Evolutionary conservation across 2,113 vertebrate genomes (phyloP).

Genomic region (Chinchilla lanigera): DNA sequence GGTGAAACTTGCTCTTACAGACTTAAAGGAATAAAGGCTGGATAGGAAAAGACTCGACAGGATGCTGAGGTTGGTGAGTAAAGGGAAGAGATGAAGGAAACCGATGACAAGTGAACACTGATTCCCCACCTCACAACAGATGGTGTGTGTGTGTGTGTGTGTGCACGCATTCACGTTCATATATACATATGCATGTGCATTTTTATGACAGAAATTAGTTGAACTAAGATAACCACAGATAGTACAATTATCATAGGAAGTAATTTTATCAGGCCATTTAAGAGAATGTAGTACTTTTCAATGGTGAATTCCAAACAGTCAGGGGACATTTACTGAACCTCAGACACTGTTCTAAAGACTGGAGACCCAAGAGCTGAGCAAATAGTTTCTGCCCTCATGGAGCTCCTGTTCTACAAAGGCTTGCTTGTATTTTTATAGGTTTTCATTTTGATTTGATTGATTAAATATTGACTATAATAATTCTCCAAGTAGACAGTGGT

Average conservation of each 20-base stretch:
- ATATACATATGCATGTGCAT: neutral
- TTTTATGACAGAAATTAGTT: neutral
- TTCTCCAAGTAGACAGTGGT: neutral
- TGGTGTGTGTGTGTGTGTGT: rapidly evolving
- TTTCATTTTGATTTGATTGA: neutral
- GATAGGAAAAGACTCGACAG: neutral
- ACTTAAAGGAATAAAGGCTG: neutral
- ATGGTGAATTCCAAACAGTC: neutral
- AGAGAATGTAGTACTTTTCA: neutral
- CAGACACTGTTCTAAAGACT: neutral
- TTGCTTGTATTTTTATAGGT: neutral
- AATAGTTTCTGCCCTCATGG: too few species aligned
- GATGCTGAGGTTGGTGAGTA: neutral
- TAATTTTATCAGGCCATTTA: neutral
- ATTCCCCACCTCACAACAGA: rapidly evolving
- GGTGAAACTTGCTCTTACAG: neutral
- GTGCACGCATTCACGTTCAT: too few species aligned
- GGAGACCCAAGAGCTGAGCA: neutral
- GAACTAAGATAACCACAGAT: neutral
- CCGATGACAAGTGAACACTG: rapidly evolving
- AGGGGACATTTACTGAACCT: neutral
- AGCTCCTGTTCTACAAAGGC: neutral
- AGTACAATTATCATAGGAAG: neutral
- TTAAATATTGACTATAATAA: neutral
- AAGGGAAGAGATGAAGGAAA: neutral